These are phyloP conservation scores for Ornithoptera priamus DNA, from an alignment of 2,888 invertebrate genomes.

Conservation along the genomic window DNA sequence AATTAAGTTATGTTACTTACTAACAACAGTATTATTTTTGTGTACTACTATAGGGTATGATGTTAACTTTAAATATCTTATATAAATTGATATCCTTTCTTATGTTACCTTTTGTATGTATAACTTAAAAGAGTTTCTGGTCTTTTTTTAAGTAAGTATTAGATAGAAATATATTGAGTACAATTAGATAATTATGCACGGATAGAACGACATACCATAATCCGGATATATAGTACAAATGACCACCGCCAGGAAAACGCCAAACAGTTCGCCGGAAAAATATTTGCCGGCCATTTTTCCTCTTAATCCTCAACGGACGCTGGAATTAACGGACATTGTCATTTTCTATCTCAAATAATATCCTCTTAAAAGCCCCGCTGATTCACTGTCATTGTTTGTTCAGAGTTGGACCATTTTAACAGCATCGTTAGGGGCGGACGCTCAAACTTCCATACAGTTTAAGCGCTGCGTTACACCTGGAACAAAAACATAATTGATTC, in stretches of 20 bases:
- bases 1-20: no score
- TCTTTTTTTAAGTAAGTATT: no score
- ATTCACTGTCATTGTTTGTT: slow-evolving; percentile 54
- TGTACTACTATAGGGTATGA: no score
- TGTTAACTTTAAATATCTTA: no score
- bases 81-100: no score
- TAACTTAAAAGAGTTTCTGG: no score
- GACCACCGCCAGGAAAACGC: slow-evolving; percentile 70
- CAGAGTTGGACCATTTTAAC: slow-evolving; percentile 45
- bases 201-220: slow-evolving; percentile 58
- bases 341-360: slow-evolving; percentile 56
- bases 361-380: slow-evolving; percentile 52
- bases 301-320: slow-evolving; percentile 60
- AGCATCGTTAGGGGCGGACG: slow-evolving; percentile 44
- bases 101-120: no score
- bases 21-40: no score
- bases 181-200: background rate
- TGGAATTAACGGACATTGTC: slow-evolving; percentile 71
- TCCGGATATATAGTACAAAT: slow-evolving; percentile 73
- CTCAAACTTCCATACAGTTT: slow-evolving; percentile 12
- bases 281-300: slow-evolving; percentile 68
- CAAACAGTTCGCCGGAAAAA: slow-evolving; percentile 68
- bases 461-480: slow-evolving; percentile 8
- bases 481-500: slow-evolving; percentile 8
- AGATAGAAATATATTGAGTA: no score